These are phyloP conservation scores for Phylloscopus trochilus DNA, from an alignment of 2,113 vertebrate species.

Conservation along the genomic window DNA sequence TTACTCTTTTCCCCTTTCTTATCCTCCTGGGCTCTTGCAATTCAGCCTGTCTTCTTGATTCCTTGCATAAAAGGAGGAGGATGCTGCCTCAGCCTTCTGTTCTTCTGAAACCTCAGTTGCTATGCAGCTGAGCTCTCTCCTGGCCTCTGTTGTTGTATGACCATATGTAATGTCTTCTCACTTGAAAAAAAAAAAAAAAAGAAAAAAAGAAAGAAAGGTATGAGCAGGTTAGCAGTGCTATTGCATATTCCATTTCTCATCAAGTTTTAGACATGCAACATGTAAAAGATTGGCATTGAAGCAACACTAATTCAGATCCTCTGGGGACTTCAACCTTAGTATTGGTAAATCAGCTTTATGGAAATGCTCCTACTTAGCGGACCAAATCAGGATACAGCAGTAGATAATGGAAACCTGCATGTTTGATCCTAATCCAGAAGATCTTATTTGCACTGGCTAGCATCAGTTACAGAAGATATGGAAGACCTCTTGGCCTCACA, in stretches of 20 bases:
- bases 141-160: background rate
- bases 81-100: background rate
- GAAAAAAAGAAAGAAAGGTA: background rate
- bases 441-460: background rate
- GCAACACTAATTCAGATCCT: background rate
- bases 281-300: background rate
- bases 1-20: background rate
- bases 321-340: background rate
- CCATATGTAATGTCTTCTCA: background rate
- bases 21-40: background rate
- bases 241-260: background rate
- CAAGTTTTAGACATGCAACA: background rate
- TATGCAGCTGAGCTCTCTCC: background rate
- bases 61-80: background rate
- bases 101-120: conserved; percentile 1
- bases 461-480: background rate
- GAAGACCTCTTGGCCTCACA: background rate
- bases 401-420: background rate
- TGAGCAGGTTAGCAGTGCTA: background rate
- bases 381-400: background rate
- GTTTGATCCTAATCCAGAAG: background rate
- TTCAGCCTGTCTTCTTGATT: background rate
- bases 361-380: background rate
- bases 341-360: background rate
- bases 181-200: background rate